Evolutionary conservation across 2,113 vertebrate genomes (phyloP).

Genomic region (Plestiodon gilberti): DNA sequence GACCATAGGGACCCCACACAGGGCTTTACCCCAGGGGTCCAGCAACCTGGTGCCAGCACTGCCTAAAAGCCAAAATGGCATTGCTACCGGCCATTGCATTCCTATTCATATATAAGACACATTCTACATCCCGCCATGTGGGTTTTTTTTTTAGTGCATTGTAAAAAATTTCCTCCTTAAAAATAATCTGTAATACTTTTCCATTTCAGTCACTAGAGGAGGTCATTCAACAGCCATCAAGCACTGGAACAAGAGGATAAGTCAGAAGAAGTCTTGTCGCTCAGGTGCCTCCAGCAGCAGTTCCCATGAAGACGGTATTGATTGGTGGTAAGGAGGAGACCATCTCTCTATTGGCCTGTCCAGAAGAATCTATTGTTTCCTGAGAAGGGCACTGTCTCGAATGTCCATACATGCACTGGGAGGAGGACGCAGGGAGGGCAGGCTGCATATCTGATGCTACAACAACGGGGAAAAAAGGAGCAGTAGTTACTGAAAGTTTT

Average conservation of each 20-base stretch:
- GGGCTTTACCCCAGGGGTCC: no score
- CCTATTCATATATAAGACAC: conserved; percentile 41
- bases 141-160: neutral
- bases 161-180: conserved; percentile 17
- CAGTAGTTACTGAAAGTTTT: conserved; percentile 30
- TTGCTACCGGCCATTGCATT: neutral
- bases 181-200: conserved; percentile 40
- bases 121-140: neutral
- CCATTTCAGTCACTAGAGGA: conserved; percentile 12
- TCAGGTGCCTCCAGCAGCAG: conserved; percentile 84
- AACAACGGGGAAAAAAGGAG: conserved; percentile 30
- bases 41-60: no score
- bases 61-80: neutral
- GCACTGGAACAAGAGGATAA: conserved; percentile 8
- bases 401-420: conserved; percentile 92
- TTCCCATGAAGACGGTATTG: conserved; percentile 97
- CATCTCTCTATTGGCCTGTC: conserved; percentile 78
- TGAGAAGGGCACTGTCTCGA: conserved; percentile 82
- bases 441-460: conserved; percentile 81
- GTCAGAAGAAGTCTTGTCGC: conserved; percentile 23
- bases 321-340: conserved; percentile 94
- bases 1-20: no score
- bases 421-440: conserved; percentile 76
- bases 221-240: neutral
- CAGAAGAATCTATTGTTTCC: conserved; percentile 82